Evolutionary conservation across 2,888 invertebrate species (phyloP).

Genomic region (Calliopum simillimum): DNA sequence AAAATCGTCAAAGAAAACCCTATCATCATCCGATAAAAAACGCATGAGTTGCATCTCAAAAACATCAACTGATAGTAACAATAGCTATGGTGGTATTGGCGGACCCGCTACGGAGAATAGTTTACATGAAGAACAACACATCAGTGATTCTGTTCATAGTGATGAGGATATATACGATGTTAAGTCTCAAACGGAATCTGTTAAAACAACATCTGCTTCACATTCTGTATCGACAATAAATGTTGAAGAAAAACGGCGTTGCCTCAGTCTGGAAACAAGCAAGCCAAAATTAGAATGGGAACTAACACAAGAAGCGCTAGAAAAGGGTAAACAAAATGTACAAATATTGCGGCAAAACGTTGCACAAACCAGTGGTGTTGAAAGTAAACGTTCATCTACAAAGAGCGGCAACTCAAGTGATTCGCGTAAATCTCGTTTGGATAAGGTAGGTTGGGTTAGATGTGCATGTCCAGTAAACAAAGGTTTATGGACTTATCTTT

Average conservation of each 20-base stretch:
- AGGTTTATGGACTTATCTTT: too few relatives aligned
- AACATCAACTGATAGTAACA: slow-evolving; percentile 65
- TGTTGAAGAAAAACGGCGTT: slow-evolving; percentile 63
- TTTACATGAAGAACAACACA: slow-evolving; percentile 38
- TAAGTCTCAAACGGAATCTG: slow-evolving; percentile 36
- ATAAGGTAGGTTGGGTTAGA: slow-evolving; percentile 27
- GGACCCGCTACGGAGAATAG: slow-evolving; percentile 11
- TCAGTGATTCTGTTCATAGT: slow-evolving; percentile 52
- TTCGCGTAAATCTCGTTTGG: slow-evolving; percentile 39
- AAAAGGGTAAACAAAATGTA: slow-evolving; percentile 66
- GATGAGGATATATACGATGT: slow-evolving; percentile 57
- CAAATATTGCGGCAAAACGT: slow-evolving; percentile 65
- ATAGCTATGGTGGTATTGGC: slow-evolving; percentile 51
- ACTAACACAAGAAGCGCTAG: slow-evolving; percentile 61
- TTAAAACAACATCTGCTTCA: slow-evolving; percentile 33
- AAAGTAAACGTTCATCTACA: slow-evolving; percentile 51
- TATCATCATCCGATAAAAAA: slow-evolving; percentile 58
- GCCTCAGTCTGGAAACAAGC: slow-evolving; percentile 58
- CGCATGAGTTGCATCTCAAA: slow-evolving; percentile 66
- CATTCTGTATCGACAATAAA: slow-evolving; percentile 56
- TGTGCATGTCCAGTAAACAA: too few relatives aligned
- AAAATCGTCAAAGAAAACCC: slow-evolving; percentile 47
- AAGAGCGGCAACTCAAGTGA: slow-evolving; percentile 47
- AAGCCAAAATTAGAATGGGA: slow-evolving; percentile 59
- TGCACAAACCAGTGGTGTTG: slow-evolving; percentile 51